These are phyloP conservation scores for Pristionchus exspectatus DNA, from an alignment of 2,888 invertebrate species.

Conservation along the genomic window DNA sequence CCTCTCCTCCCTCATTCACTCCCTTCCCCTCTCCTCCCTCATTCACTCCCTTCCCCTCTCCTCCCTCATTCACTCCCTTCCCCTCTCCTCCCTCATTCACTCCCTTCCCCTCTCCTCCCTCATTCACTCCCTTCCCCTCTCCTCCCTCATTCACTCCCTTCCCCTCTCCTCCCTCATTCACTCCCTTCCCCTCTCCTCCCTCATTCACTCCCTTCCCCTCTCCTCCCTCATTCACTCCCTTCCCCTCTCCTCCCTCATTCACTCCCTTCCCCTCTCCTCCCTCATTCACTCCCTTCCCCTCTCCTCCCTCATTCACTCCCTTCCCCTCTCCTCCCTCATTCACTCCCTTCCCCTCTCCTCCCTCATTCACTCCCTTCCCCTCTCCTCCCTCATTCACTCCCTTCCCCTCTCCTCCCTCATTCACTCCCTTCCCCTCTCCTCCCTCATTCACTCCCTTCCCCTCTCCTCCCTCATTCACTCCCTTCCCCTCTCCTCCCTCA, in stretches of 20 bases:
- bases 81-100: background rate
- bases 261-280: too few species aligned
- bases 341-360: too few species aligned
- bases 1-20: constrained; percentile 70
- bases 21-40: too few species aligned
- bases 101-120: constrained; percentile 71
- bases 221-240: constrained; percentile 69
- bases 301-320: background rate
- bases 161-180: too few species aligned
- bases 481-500: too few species aligned
- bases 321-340: constrained; percentile 71
- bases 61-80: too few species aligned
- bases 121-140: constrained; percentile 72
- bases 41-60: too few species aligned
- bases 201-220: constrained; percentile 68
- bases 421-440: constrained; percentile 72
- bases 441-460: constrained; percentile 67
- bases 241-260: too few species aligned
- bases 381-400: too few species aligned
- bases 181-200: constrained; percentile 62
- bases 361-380: too few species aligned
- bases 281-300: constrained; percentile 68
- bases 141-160: too few species aligned
- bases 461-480: too few species aligned
- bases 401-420: background rate